These are phyloP conservation scores for Diarsia mendica DNA, from an alignment of 2,888 invertebrate species.

Conservation along the genomic window DNA sequence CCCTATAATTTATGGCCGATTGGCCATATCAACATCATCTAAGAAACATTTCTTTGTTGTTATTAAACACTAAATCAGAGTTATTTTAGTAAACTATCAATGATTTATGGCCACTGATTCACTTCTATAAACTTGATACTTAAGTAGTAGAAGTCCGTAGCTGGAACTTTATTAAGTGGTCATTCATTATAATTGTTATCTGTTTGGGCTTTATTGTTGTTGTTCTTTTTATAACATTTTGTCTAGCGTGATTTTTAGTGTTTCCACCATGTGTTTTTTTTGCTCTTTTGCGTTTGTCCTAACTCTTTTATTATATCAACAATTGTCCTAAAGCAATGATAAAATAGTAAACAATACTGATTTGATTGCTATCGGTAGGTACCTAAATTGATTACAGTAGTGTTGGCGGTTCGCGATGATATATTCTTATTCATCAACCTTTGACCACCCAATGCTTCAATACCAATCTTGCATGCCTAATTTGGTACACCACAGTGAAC, in stretches of 20 bases:
- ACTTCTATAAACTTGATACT: conserved; percentile 23
- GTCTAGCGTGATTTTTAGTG: background rate
- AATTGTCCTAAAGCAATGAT: too few relatives aligned
- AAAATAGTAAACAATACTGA: too few relatives aligned
- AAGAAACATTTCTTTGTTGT: conserved; percentile 2
- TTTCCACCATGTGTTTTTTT: background rate
- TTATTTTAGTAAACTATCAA: background rate
- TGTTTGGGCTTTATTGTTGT: background rate
- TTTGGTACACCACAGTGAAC: too few relatives aligned
- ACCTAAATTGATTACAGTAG: too few relatives aligned
- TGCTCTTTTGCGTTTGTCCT: too few relatives aligned
- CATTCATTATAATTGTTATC: background rate
- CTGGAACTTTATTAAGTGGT: background rate
- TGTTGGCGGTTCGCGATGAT: too few relatives aligned
- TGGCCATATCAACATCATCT: conserved; percentile 25
- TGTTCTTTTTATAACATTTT: background rate
- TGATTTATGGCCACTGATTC: conserved; percentile 29
- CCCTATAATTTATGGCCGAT: conserved; percentile 21
- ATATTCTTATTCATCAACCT: too few relatives aligned
- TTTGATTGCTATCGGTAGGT: too few relatives aligned
- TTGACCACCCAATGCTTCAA: too few relatives aligned
- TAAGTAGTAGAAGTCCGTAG: background rate
- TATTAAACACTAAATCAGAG: conserved; percentile 37
- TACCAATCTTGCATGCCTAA: too few relatives aligned
- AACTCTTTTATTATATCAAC: background rate